Evolutionary conservation across 2,888 invertebrate species (phyloP), one percentile per base, ranked within the genome.

Genomic region (Clunio marinus): DNA sequence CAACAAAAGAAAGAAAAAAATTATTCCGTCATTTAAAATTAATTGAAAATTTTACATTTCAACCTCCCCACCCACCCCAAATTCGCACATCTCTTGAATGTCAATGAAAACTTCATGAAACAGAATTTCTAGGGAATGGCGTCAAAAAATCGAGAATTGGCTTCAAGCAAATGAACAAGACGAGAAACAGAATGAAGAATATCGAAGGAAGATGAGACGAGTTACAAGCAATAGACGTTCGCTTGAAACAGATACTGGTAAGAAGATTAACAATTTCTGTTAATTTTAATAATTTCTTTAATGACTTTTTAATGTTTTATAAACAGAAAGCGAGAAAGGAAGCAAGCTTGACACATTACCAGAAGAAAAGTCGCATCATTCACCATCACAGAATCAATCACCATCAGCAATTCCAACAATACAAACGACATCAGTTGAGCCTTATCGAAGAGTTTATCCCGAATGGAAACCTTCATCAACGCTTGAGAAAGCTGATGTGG

Each of bases 71-170:
- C 2, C 15, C 41, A 15, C 15, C 5, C 8, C 32, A n/a, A n/a
- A n/a, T 32, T 32, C 32, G 5, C 41, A n/a, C 15, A 10, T 10
- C 41, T 15, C 2, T 2, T n/a, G 15, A 41, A 5, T 41, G 41
- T 41, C 41, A 41, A 13, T n/a, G 10, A 15, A 41, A 41, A n/a
- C 41, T 41, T 41, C 41, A 41, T 41, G 10, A 35, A 51, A 68
- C 28, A 35, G 24, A 74, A 78, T 75, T 75, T 83, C 77, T 73
- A 89, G 88, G 79, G 91, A 92, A 75, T 92, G 92, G 91, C 83
- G 89, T 60, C 90, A 92, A 77, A 93, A 93, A 77, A 93, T 94
- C 74, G 93, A 94, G 78, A 91, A 91, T 4, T 94, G 94, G 94
- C 80, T 94, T 71, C 87, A 91, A 72, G 91, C 91, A 69, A 92